Percentiles rank a stretch among this genome's conserved stretches.
phyloP scores from a whole-genome alignment of 2,113 vertebrate genomes.

The Abramis brama region DNA sequence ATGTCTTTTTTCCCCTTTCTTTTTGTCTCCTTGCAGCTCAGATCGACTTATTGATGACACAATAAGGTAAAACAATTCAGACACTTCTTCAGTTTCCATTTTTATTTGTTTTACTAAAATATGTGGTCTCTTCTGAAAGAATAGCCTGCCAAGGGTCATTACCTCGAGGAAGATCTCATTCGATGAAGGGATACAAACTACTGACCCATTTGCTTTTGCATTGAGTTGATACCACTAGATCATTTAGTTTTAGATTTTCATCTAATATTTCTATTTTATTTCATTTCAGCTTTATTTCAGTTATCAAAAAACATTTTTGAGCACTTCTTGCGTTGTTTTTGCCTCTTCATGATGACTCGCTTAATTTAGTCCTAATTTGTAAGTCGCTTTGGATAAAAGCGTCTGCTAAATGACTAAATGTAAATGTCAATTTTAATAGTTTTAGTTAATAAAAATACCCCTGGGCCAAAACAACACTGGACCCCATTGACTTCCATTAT shows the following conservation, averaged over 20 bases:
- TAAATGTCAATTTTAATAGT: too few relatives aligned
- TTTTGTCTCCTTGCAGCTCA: conserved; percentile 80
- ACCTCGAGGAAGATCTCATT: conserved; percentile 37
- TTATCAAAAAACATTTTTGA: not conserved
- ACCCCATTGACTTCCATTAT: not conserved
- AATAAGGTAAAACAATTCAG: conserved; percentile 84
- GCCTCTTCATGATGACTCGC: too few relatives aligned
- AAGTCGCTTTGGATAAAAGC: too few relatives aligned
- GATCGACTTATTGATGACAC: conserved; percentile 98
- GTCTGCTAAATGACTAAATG: too few relatives aligned
- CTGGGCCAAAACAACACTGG: not conserved
- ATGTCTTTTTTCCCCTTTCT: not conserved
- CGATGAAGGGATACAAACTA: conserved; percentile 32
- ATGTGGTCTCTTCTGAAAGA: conserved; percentile 29
- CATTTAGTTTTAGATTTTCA: not conserved
- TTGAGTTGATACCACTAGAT: conserved; percentile 44
- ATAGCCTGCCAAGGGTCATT: conserved; percentile 20
- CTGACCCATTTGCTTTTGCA: conserved; percentile 52
- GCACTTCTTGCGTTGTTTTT: too few relatives aligned
- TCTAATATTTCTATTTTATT: not conserved
- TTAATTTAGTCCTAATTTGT: too few relatives aligned
- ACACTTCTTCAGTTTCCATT: not conserved
- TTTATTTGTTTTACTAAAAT: not conserved
- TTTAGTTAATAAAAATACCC: not conserved
- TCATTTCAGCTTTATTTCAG: not conserved